These are phyloP conservation scores for Galerucella pusilla DNA, from an alignment of 2,888 invertebrate species.

Conservation along the genomic window DNA sequence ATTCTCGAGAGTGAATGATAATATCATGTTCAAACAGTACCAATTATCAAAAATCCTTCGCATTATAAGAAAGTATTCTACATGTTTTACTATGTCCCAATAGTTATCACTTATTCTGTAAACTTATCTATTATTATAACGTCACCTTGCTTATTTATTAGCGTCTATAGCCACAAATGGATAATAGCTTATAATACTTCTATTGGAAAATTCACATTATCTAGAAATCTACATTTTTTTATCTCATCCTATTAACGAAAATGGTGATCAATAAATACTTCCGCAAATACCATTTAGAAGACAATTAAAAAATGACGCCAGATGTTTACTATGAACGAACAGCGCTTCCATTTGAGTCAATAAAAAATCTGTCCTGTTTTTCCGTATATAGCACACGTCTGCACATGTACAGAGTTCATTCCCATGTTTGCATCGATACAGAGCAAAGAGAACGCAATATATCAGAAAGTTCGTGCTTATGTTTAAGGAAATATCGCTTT, in stretches of 20 bases:
- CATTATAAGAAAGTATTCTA: no score
- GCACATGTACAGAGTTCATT: constrained; percentile 48
- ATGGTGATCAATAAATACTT: constrained; percentile 15
- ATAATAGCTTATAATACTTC: no score
- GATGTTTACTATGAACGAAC: constrained; percentile 27
- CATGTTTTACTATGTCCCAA: no score
- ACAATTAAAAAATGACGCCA: constrained; percentile 25
- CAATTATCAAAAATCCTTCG: no score
- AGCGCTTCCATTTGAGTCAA: constrained; percentile 37
- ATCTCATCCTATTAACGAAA: constrained; percentile 1
- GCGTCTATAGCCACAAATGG: no score
- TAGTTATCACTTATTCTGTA: no score
- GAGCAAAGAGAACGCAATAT: constrained; percentile 44
- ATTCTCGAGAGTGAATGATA: no score
- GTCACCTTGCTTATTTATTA: no score
- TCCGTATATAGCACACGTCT: constrained; percentile 46
- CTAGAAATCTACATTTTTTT: neutral
- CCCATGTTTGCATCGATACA: constrained; percentile 46
- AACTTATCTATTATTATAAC: no score
- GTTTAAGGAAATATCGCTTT: constrained; percentile 50
- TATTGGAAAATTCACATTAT: no score
- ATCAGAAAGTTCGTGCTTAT: constrained; percentile 43
- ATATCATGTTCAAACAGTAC: no score
- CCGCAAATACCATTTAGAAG: constrained; percentile 19
- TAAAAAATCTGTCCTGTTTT: constrained; percentile 43